Evolutionary conservation across 2,888 invertebrate genomes (phyloP).

Genomic region (Sinohyriopsis cumingii): DNA sequence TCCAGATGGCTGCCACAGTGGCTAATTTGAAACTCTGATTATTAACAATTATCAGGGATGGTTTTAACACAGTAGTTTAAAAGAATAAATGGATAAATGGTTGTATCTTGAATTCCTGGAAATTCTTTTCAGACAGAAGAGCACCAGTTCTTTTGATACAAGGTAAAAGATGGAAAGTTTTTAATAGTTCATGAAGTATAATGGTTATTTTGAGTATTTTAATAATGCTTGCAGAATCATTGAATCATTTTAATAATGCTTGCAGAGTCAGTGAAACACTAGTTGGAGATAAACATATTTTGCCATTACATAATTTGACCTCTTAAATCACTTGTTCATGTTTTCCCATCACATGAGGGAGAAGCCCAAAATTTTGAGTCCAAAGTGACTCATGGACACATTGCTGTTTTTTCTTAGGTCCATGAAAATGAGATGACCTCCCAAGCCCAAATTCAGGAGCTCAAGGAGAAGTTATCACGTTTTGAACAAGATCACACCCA

Average conservation of each 20-base stretch:
- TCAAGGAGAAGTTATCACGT: constrained; percentile 53
- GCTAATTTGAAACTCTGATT: no score
- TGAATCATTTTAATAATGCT: no score
- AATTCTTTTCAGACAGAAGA: no score
- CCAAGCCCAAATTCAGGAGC: constrained; percentile 41
- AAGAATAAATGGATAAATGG: no score
- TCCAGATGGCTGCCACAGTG: no score
- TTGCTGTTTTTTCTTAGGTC: constrained; percentile 42
- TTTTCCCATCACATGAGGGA: not conserved
- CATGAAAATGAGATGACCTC: constrained; percentile 56
- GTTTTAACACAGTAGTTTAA: no score
- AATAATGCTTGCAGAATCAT: not conserved
- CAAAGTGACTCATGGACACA: not conserved
- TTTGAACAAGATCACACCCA: constrained; percentile 60
- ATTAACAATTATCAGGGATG: no score
- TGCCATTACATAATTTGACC: not conserved
- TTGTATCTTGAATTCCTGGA: no score
- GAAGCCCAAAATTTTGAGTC: not conserved
- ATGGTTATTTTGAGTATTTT: no score
- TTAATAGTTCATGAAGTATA: no score
- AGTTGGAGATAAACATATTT: not conserved
- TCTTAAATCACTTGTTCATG: not conserved
- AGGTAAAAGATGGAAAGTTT: no score
- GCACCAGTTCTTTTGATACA: no score
- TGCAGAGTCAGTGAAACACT: not conserved